Percentiles rank a stretch among this genome's conserved stretches.
phyloP scores from a whole-genome alignment of 1,140 invertebrate genomes.

The Subanguina moxae region DNA sequence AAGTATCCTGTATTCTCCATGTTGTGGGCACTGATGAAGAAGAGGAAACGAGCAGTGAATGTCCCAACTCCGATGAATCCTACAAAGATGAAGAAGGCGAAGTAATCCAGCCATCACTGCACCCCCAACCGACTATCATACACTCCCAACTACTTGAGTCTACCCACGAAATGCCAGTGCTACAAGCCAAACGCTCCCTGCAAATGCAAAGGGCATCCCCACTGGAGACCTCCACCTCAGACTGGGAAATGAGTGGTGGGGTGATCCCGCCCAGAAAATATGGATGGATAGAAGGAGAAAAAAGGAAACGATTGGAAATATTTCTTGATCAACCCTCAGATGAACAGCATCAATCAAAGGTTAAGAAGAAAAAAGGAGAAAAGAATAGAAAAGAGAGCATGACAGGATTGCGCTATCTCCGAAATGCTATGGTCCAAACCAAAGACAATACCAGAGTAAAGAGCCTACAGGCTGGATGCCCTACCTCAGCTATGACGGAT shows the following conservation, averaged over 20 bases:
- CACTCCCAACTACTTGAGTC: not conserved
- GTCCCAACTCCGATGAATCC: not conserved
- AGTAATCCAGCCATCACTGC: not conserved
- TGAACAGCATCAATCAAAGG: conserved; percentile 2
- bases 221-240: conserved; percentile 6
- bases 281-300: not conserved
- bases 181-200: conserved; percentile 17
- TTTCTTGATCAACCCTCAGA: not conserved
- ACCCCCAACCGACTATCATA: not conserved
- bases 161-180: not conserved
- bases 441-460: conserved; percentile 4
- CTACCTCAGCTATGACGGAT: not conserved
- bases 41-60: conserved; percentile 13
- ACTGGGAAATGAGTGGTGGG: not conserved
- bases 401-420: conserved; percentile 12
- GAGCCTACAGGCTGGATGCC: not conserved
- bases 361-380: conserved; percentile 5
- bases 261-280: not conserved
- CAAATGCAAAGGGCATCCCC: conserved; percentile 19
- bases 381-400: not conserved
- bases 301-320: too few species aligned
- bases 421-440: conserved; percentile 13
- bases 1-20: conserved; percentile 44
- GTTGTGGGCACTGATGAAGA: conserved; percentile 21
- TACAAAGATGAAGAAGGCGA: not conserved